These are phyloP conservation scores for Rhaphigaster nebulosa DNA, from an alignment of 2,888 invertebrate genomes.

Conservation along the genomic window DNA sequence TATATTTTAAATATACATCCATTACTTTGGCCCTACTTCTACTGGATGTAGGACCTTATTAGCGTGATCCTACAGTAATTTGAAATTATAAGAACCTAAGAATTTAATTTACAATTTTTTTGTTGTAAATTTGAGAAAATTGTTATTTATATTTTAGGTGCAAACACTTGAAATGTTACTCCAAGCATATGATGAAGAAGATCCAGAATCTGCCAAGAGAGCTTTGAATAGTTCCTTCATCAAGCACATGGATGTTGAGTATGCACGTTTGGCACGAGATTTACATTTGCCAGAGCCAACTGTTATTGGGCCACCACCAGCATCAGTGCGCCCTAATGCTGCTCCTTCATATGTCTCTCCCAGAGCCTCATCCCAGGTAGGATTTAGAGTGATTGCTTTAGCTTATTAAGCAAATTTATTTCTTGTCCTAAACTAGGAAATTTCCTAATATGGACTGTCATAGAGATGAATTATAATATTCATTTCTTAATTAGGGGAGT, in stretches of 20 bases:
- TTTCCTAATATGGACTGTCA: no score
- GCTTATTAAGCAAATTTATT: neutral
- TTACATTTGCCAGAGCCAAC: slow-evolving; percentile 77
- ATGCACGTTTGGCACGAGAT: slow-evolving; percentile 80
- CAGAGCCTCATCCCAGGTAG: slow-evolving; percentile 67
- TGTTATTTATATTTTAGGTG: slow-evolving; percentile 69
- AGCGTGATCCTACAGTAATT: no score
- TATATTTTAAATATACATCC: no score
- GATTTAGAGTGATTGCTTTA: neutral
- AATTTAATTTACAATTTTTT: no score
- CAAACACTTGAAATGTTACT: slow-evolving; percentile 84
- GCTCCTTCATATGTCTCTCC: slow-evolving; percentile 77
- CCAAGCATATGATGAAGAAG: slow-evolving; percentile 88
- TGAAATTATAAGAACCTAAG: no score
- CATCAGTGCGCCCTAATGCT: slow-evolving; percentile 78
- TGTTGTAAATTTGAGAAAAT: no score
- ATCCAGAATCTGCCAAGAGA: slow-evolving; percentile 81
- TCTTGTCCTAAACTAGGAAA: no score
- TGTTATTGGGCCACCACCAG: slow-evolving; percentile 71
- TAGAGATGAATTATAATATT: no score
- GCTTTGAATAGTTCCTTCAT: slow-evolving; percentile 88
- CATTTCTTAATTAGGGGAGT: no score
- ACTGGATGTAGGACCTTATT: no score
- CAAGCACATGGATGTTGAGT: slow-evolving; percentile 93
- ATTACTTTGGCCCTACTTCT: no score